phyloP scores from a whole-genome alignment of 2,113 vertebrate genomes.

The Xiphophorus maculatus region DNA sequence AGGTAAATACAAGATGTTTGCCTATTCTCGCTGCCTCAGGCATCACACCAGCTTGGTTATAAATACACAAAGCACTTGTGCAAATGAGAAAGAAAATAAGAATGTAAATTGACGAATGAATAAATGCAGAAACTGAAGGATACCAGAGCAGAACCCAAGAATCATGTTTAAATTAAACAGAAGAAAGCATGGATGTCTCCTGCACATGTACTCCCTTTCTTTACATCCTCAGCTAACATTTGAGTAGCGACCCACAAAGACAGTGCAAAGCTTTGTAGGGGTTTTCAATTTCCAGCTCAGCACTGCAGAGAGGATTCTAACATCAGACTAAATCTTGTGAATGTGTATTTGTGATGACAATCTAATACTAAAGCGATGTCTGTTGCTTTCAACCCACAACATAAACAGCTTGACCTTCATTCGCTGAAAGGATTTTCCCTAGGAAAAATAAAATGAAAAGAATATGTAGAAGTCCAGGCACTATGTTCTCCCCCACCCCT shows the following conservation, averaged over 20 bases:
- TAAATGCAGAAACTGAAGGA: background rate
- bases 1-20: conserved; percentile 57
- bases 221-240: conserved; percentile 49
- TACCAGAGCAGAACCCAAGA: conserved; percentile 5
- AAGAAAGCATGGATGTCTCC: conserved; percentile 46
- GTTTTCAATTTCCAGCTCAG: conserved; percentile 3
- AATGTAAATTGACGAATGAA: background rate
- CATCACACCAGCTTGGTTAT: conserved; percentile 49
- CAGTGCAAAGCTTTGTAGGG: conserved; percentile 11
- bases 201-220: conserved; percentile 25
- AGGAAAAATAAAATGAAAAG: background rate
- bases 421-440: conserved; percentile 25
- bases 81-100: conserved; percentile 7
- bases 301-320: background rate
- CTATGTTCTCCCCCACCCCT: conserved; percentile 19
- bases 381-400: conserved; percentile 1
- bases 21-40: conserved; percentile 59
- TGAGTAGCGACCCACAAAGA: conserved; percentile 30
- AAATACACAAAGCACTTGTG: conserved; percentile 53
- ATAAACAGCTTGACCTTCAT: conserved; percentile 52
- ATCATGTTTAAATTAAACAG: conserved; percentile 24
- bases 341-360: conserved; percentile 19
- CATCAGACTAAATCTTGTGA: conserved; percentile 3
- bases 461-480: conserved; percentile 2
- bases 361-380: conserved; percentile 16